phyloP scores from a whole-genome alignment of 2,797 vertebrate species.

The Phoxinus dragarum region DNA sequence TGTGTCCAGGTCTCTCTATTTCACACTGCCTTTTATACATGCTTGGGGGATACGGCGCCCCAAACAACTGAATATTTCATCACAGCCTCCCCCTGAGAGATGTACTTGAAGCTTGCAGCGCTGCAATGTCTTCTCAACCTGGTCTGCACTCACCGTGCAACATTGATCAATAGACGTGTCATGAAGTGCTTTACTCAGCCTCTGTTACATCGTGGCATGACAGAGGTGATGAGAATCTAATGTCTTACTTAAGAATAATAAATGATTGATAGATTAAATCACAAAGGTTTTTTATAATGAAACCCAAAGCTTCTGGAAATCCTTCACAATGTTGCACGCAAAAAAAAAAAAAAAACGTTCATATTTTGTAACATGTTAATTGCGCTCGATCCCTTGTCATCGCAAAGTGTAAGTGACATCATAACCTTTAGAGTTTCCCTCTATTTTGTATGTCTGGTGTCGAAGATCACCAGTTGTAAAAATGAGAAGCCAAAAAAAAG shows the following conservation, averaged over 20 bases:
- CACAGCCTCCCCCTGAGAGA: conserved; percentile 71
- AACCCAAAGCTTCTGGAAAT: conserved; percentile 8
- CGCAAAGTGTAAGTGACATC: not conserved
- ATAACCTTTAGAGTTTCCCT: not conserved
- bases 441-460: not conserved
- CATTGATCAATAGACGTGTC: conserved; percentile 44
- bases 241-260: conserved; percentile 38
- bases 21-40: conserved; percentile 80
- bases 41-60: conserved; percentile 78
- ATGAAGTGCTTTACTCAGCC: conserved; percentile 41
- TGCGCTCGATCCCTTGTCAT: not conserved
- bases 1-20: conserved; percentile 77
- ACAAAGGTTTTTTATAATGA: not conserved
- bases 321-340: not conserved
- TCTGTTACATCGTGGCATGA: conserved; percentile 35
- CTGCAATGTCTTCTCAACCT: conserved; percentile 76
- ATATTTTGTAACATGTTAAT: conserved; percentile 21
- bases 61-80: conserved; percentile 72
- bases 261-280: conserved; percentile 28
- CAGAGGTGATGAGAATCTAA: conserved; percentile 32
- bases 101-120: conserved; percentile 82
- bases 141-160: conserved; percentile 25
- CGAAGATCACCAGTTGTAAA: not conserved
- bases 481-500: not conserved
- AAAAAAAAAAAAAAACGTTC: not conserved